phyloP scores from a whole-genome alignment of 2,888 invertebrate species.

The Clunio marinus region DNA sequence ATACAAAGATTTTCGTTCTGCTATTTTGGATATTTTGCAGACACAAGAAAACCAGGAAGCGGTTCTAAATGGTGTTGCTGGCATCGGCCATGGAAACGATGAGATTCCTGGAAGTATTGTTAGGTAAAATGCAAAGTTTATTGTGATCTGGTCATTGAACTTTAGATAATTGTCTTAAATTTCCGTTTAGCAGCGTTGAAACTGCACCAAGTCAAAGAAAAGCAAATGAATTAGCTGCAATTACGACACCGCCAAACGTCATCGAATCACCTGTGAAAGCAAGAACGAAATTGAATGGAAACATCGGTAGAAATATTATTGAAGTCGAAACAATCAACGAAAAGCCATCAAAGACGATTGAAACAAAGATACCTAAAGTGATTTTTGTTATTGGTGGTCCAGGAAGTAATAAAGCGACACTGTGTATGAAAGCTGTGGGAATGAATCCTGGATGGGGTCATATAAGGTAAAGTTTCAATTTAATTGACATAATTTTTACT shows the following conservation, averaged over 20 bases:
- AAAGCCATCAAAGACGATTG: neutral
- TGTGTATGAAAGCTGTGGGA: constrained; percentile 69
- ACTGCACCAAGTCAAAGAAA: constrained; percentile 55
- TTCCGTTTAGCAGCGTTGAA: constrained; percentile 57
- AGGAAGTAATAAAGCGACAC: constrained; percentile 80
- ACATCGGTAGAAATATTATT: constrained; percentile 34
- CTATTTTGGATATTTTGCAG: constrained; percentile 71
- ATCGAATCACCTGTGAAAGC: constrained; percentile 49
- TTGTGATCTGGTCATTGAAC: too few relatives aligned
- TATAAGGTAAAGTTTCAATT: constrained; percentile 54
- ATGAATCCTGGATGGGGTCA: constrained; percentile 71
- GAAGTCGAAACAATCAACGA: constrained; percentile 34
- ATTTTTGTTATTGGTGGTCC: constrained; percentile 71
- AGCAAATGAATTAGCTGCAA: constrained; percentile 42
- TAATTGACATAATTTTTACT: constrained; percentile 29
- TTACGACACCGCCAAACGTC: constrained; percentile 50
- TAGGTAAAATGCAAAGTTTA: too few relatives aligned
- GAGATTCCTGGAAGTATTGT: constrained; percentile 63
- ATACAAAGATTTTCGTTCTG: constrained; percentile 77
- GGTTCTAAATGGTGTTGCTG: constrained; percentile 59
- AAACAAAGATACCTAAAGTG: constrained; percentile 47
- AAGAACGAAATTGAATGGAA: constrained; percentile 42
- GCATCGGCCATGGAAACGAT: constrained; percentile 55
- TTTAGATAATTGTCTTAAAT: too few relatives aligned
- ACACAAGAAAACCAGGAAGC: constrained; percentile 62